Percentiles rank a stretch among this genome's conserved stretches.
phyloP scores from a whole-genome alignment of 53 echinoderm and acorn worm species.

The Luidia sarsii region DNA sequence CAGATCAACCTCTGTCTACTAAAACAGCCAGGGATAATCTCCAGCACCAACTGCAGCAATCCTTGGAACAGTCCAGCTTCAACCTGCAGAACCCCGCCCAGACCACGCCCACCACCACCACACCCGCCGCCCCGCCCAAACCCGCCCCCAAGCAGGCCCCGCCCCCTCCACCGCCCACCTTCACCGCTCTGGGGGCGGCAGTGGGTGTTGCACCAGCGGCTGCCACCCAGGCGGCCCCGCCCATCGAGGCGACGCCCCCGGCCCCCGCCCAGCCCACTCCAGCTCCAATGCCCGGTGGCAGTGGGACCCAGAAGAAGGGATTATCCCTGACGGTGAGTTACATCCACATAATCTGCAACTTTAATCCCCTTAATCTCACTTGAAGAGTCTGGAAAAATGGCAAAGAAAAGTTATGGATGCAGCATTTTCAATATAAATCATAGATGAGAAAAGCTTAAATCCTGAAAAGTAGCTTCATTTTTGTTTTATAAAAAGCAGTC shows the following conservation, averaged over 20 bases:
- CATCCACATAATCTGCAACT: no score
- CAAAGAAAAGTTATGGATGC: no score
- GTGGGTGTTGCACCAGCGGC: background rate
- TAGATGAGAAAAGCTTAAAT: no score
- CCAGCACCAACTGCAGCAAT: conserved; percentile 85
- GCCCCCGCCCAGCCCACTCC: conserved; percentile 11
- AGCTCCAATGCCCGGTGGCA: conserved; percentile 11
- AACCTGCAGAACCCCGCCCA: conserved; percentile 34
- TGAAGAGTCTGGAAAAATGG: no score
- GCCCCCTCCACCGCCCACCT: conserved; percentile 13
- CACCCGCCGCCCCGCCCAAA: conserved; percentile 43
- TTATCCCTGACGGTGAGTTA: conserved; percentile 92
- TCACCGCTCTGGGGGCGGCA: conserved; percentile 9
- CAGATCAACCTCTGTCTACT: conserved; percentile 69
- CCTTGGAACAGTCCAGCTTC: conserved; percentile 65
- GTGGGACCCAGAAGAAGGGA: conserved; percentile 78
- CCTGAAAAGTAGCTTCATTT: no score
- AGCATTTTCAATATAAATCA: no score
- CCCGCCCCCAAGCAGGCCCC: conserved; percentile 41
- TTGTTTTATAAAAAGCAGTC: no score
- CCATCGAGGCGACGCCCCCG: background rate
- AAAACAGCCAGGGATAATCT: conserved; percentile 91
- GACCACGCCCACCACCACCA: conserved; percentile 49
- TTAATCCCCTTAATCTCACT: background rate
- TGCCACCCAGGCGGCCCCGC: background rate